Evolutionary conservation across 37 sponge, comb jelly and placozoan genomes (phyloP), one percentile per base, ranked within the genome.

Genomic region (Hexactinellida sp.): DNA sequence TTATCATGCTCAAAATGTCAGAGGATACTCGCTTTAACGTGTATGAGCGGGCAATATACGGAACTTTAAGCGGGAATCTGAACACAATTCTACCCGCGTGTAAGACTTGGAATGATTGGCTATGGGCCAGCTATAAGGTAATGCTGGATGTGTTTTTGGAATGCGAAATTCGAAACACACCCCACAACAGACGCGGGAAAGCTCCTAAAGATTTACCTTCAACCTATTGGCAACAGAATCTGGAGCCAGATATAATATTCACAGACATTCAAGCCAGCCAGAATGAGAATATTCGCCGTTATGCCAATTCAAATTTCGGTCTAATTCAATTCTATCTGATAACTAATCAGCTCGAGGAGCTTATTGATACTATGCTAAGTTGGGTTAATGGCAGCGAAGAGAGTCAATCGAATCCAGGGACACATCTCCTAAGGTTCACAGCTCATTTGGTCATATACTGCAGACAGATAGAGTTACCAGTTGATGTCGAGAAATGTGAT

Each of bases 81-180:
- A 55, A 86, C 25, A 36, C 54, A 41, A 30, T 97, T 0, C 90
- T 96, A 38, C 99, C 99, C 36, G 96, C 83, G 24, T 95, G 96
- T 39, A 35, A 55, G 54, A 83, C 87, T 37, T 99, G 95, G 93
- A 39, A 85, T 86, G 99, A 99, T 84, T 89, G 89, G 63, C 86
- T 96, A 37, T 99, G 99, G 99, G 99, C 92, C 24, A 91, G 92
- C 54, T 91, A 90, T 82, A 99, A 91, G 82, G 91, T 89, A 21
- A 88, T 93, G 86, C 85, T 99, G 82, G 99, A 99, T 82, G 92
- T 93, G 37, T 76, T 54, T 5, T 89, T 90, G 9, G 99, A 99
- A 84, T 24, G 63, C 3, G 88, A 87, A 63, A 63, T 63, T n/a
- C 76, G 76, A 3, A 23, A 10, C 34, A 63, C 76, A 25, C 76